Conservation (phyloP, 1,140 invertebrate species). For the Apis mellifera region Amel_HAv3.1 CM009931.2:21504001-21504500, state of each 20-base stretch:
- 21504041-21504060: slow-evolving; percentile 80
- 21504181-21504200: slow-evolving; percentile 68
- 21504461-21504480: not conserved
- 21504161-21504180: slow-evolving; percentile 66
- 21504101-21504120: slow-evolving; percentile 65
- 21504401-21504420: not conserved
- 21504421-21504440: not conserved
- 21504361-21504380: slow-evolving; percentile 46
- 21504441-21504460: not conserved
- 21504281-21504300: slow-evolving; percentile 65
- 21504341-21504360: slow-evolving; percentile 27
- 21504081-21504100: slow-evolving; percentile 66
- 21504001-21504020: slow-evolving; percentile 52
- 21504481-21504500: slow-evolving; percentile 4
- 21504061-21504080: slow-evolving; percentile 76
- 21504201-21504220: slow-evolving; percentile 37
- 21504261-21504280: slow-evolving; percentile 71
- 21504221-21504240: slow-evolving; percentile 62
- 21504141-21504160: slow-evolving; percentile 74
- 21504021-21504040: slow-evolving; percentile 77
- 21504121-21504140: slow-evolving; percentile 78
- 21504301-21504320: slow-evolving; percentile 59
- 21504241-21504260: slow-evolving; percentile 68
- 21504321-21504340: slow-evolving; percentile 29
- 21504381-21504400: slow-evolving; percentile 34